Evolutionary conservation across 2,797 vertebrate species (phyloP).

Genomic region (Sphaeramia orbicularis): DNA sequence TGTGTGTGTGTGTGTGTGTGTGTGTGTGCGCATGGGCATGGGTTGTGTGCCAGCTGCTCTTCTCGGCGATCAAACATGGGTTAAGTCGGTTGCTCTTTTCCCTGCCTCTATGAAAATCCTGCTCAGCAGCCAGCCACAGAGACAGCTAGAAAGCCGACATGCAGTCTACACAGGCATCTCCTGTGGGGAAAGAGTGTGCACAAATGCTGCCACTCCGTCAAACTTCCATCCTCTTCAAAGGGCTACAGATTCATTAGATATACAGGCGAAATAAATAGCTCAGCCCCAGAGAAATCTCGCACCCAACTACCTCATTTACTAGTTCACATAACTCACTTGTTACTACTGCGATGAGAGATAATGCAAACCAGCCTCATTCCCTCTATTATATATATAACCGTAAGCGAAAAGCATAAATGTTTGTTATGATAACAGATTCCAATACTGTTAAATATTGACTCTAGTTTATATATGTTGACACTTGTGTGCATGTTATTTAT

Average conservation of each 20-base stretch:
- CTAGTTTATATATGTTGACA: not conserved
- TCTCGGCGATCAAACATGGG: slow-evolving; percentile 38
- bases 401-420: slow-evolving; percentile 19
- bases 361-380: slow-evolving; percentile 23
- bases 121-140: slow-evolving; percentile 48
- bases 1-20: not conserved
- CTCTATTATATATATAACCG: slow-evolving; percentile 13
- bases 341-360: slow-evolving; percentile 43
- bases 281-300: slow-evolving; percentile 71
- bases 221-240: slow-evolving; percentile 83
- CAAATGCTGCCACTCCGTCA: slow-evolving; percentile 72
- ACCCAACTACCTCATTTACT: slow-evolving; percentile 72
- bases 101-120: slow-evolving; percentile 44
- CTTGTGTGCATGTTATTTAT: not conserved
- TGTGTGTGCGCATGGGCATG: slow-evolving; percentile 12
- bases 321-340: slow-evolving; percentile 61
- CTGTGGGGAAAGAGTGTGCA: slow-evolving; percentile 63
- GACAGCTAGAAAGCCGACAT: slow-evolving; percentile 39
- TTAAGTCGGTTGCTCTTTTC: slow-evolving; percentile 50
- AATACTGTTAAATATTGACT: slow-evolving; percentile 3
- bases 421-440: slow-evolving; percentile 18
- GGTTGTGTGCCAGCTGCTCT: slow-evolving; percentile 56
- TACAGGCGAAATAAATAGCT: slow-evolving; percentile 79
- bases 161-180: slow-evolving; percentile 49
- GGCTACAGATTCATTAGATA: slow-evolving; percentile 77